phyloP scores from a whole-genome alignment of 2,888 invertebrate species.

The Schrankia costaestrigalis region DNA sequence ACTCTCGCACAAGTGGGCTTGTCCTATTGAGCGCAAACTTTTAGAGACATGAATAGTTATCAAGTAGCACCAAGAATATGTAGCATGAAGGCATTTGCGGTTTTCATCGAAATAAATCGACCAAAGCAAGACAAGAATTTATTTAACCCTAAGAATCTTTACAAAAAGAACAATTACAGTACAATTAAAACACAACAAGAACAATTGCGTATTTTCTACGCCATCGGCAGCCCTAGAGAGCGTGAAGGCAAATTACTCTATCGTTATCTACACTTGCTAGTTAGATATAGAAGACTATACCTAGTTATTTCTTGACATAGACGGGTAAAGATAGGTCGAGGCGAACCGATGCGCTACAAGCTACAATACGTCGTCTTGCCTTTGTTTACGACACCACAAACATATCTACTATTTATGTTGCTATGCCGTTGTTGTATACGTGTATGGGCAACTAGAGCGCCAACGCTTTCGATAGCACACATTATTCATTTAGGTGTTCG shows the following conservation, averaged over 20 bases:
- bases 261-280: slow-evolving; percentile 29
- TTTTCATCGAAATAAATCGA: no score
- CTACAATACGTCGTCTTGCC: slow-evolving; percentile 33
- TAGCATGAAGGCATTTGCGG: no score
- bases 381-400: slow-evolving; percentile 39
- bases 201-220: no score
- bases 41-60: no score
- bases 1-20: no score
- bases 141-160: no score
- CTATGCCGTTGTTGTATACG: slow-evolving; percentile 22
- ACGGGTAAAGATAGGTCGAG: slow-evolving; percentile 47
- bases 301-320: slow-evolving; percentile 29
- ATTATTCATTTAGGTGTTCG: slow-evolving; percentile 26
- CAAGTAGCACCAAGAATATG: no score
- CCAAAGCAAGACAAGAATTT: no score
- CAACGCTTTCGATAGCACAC: slow-evolving; percentile 20
- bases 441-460: slow-evolving; percentile 16
- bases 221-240: slow-evolving; percentile 27
- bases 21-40: no score
- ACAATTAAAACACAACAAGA: no score
- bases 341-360: slow-evolving; percentile 43
- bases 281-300: slow-evolving; percentile 26
- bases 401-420: slow-evolving; percentile 19
- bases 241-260: slow-evolving; percentile 19
- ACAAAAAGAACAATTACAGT: no score